Conservation (phyloP, 2,797 vertebrate species). For the Cuniculus paca region DNA sequence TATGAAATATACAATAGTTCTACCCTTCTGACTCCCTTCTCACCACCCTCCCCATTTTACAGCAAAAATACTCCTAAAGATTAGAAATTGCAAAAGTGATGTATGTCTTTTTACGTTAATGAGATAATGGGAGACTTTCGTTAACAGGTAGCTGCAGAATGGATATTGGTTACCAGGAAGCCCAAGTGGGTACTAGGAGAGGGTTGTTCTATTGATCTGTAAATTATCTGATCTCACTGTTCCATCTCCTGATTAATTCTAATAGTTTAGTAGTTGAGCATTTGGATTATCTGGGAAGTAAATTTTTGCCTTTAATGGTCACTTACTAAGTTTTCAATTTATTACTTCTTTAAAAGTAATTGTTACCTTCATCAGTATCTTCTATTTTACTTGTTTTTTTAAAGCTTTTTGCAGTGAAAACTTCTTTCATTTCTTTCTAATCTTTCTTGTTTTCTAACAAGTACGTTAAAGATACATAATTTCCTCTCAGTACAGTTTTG, state of each 20-base stretch:
- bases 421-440: constrained; percentile 27
- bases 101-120: background rate
- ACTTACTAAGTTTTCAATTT: background rate
- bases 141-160: background rate
- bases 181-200: background rate
- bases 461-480: background rate
- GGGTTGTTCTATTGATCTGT: background rate
- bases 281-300: background rate
- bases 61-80: background rate
- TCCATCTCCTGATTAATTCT: background rate
- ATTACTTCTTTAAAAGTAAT: background rate
- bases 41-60: background rate
- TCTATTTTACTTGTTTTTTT: background rate
- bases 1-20: background rate
- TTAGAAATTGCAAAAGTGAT: background rate
- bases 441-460: background rate
- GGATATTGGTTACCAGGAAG: background rate
- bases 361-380: background rate
- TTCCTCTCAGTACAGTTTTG: constrained; percentile 18
- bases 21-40: background rate
- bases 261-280: background rate
- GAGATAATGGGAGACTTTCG: background rate
- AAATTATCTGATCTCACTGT: background rate
- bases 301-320: background rate
- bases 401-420: constrained; percentile 12